Base-by-base conservation (phyloP, 2,888 invertebrate genomes). In the Exephanes ischioxanthus region DNA sequence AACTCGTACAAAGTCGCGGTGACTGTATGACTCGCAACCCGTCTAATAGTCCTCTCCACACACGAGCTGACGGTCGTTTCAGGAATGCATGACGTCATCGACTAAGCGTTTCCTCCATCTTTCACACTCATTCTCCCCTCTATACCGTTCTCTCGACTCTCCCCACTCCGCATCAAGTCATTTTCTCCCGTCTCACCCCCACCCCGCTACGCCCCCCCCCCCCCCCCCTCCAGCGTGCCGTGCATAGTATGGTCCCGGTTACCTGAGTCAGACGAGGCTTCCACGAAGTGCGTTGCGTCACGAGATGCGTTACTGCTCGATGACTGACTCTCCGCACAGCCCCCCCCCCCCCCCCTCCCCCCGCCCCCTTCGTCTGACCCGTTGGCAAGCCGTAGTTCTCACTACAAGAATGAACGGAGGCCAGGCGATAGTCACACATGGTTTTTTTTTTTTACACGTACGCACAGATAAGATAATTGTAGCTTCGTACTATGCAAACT, bases 1-100 rank as follows among this genome's bases (percentile, higher is more conserved):
- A 85, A 81, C 78, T 75, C 82, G 70, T 79, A 79, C 79, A 80
- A 76, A 48, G n/a, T 53, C 26, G 26, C 41, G 51, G 37, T 26
- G 67, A 45, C 51, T 67, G 48, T 63, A n/a, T 7, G 22, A 30
- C n/a, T 22, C 66, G 37, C 26, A 58, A 58, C 58, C 45, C 45
- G 26, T 11, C 58, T 58, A 58, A 58, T 58, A 58, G 26, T 58
- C 55, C 19, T 72, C 22, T 30, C 26, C 73, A 73, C 80, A 33
- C 41, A 53, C 55, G 33, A 55, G 84, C 77, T 79, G 87, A 83
- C 83, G 66, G 58, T 45, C 70, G 71, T 76, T 76, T 72, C 75
- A 84, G 82, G 87, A 87, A 87, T 87, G 83, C 86, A 76, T 87
- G 87, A 87, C 87, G 87, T 87, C 87, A 87, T 71, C 9, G 48